Evolutionary conservation across 2,797 vertebrate genomes (phyloP).

Genomic region (Enteromius anoplus): DNA sequence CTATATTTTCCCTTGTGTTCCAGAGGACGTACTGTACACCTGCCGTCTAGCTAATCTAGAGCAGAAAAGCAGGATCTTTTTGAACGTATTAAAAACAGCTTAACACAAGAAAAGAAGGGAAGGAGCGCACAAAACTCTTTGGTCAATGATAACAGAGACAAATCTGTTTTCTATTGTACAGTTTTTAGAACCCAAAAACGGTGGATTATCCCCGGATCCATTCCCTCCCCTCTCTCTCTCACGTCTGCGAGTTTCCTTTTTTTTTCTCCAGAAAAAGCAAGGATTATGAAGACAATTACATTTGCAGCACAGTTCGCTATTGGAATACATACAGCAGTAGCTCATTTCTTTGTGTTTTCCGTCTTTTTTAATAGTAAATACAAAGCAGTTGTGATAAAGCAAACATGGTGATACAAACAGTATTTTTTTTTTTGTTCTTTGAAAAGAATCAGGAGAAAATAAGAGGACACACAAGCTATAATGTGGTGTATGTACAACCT

Average conservation of each 20-base stretch:
- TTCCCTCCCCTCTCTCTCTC: slow-evolving; percentile 66
- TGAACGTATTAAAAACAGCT: slow-evolving; percentile 86
- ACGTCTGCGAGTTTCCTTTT: slow-evolving; percentile 84
- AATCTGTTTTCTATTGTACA: slow-evolving; percentile 95
- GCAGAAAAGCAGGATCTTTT: slow-evolving; percentile 84
- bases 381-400: slow-evolving; percentile 94
- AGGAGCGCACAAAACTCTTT: slow-evolving; percentile 89
- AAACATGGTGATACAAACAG: slow-evolving; percentile 80
- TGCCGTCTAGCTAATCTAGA: slow-evolving; percentile 76
- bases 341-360: slow-evolving; percentile 54
- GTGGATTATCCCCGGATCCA: slow-evolving; percentile 78
- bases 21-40: slow-evolving; percentile 74
- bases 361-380: slow-evolving; percentile 89
- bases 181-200: slow-evolving; percentile 83
- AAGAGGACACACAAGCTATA: slow-evolving; percentile 81
- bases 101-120: slow-evolving; percentile 75
- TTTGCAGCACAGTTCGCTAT: slow-evolving; percentile 92
- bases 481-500: slow-evolving; percentile 93
- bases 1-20: slow-evolving; percentile 75
- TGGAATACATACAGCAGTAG: slow-evolving; percentile 95
- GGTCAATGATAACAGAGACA: slow-evolving; percentile 87
- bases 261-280: slow-evolving; percentile 77
- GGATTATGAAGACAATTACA: slow-evolving; percentile 93
- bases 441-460: slow-evolving; percentile 66
- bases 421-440: slow-evolving; percentile 77